Percentiles rank a stretch among this genome's conserved stretches.
Conservation (phyloP, 2,888 invertebrate species). For the Lacanobia oleracea region DNA sequence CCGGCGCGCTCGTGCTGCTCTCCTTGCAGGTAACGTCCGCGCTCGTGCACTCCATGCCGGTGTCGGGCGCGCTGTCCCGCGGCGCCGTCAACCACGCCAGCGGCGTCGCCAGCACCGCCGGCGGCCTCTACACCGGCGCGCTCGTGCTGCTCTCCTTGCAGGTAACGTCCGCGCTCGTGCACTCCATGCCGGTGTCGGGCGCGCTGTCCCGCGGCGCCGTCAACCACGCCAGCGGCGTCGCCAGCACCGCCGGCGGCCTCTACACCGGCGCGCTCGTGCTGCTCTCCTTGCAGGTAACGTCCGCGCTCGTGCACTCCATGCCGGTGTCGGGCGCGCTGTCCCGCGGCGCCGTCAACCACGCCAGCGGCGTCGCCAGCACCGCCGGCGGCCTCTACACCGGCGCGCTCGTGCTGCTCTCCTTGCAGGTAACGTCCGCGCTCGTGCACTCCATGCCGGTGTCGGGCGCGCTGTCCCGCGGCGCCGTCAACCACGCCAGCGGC, state of each 20-base stretch:
- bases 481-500: slow-evolving; percentile 98
- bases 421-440: slow-evolving; percentile 94
- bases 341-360: slow-evolving; percentile 98
- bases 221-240: slow-evolving; percentile 98
- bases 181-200: slow-evolving; percentile 97
- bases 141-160: slow-evolving; percentile 87
- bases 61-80: slow-evolving; percentile 96
- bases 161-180: slow-evolving; percentile 95
- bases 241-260: slow-evolving; percentile 96
- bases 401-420: slow-evolving; percentile 85
- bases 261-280: slow-evolving; percentile 93
- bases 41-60: slow-evolving; percentile 97
- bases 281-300: slow-evolving; percentile 90
- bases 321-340: slow-evolving; percentile 97
- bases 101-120: slow-evolving; percentile 96
- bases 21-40: slow-evolving; percentile 92
- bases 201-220: slow-evolving; percentile 97
- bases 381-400: slow-evolving; percentile 96
- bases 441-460: slow-evolving; percentile 97
- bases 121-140: slow-evolving; percentile 95
- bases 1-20: slow-evolving; percentile 91
- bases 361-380: slow-evolving; percentile 97
- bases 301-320: slow-evolving; percentile 97
- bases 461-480: slow-evolving; percentile 96
- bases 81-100: slow-evolving; percentile 98